These are phyloP conservation scores for Pelecanus crispus DNA, from an alignment of 2,113 vertebrate genomes.

Conservation along the genomic window DNA sequence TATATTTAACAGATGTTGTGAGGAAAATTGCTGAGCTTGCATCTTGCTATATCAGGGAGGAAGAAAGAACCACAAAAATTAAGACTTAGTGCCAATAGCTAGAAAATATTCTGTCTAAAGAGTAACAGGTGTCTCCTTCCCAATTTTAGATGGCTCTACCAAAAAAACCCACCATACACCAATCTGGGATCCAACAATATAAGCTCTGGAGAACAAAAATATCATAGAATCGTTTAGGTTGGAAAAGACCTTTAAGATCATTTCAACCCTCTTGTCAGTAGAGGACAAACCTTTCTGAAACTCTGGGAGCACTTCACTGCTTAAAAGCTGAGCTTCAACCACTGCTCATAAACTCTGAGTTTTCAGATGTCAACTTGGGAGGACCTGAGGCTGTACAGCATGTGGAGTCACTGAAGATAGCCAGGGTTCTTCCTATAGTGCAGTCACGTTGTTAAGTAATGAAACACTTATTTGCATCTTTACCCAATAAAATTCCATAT, in stretches of 20 bases:
- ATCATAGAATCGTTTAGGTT: no score
- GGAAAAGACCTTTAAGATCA: no score
- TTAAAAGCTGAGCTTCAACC: neutral
- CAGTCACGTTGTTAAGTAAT: neutral
- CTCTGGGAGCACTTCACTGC: neutral
- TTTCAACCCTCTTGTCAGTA: neutral
- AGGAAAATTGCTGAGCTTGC: neutral
- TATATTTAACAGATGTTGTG: neutral
- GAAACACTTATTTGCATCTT: neutral
- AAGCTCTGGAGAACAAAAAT: neutral
- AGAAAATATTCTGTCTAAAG: neutral
- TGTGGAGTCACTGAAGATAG: neutral
- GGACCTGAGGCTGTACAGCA: neutral
- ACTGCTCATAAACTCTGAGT: neutral
- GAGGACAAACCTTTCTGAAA: neutral
- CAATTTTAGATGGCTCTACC: neutral
- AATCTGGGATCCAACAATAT: fast-evolving
- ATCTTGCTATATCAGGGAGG: neutral
- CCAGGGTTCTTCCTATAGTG: neutral
- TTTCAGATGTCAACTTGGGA: neutral
- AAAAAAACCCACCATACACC: neutral
- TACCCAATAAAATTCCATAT: neutral
- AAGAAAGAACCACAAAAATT: neutral
- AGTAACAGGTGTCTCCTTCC: neutral
- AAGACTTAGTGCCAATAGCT: neutral